phyloP scores from a whole-genome alignment of 2,888 invertebrate species.

The Ypsolopha sequella region DNA sequence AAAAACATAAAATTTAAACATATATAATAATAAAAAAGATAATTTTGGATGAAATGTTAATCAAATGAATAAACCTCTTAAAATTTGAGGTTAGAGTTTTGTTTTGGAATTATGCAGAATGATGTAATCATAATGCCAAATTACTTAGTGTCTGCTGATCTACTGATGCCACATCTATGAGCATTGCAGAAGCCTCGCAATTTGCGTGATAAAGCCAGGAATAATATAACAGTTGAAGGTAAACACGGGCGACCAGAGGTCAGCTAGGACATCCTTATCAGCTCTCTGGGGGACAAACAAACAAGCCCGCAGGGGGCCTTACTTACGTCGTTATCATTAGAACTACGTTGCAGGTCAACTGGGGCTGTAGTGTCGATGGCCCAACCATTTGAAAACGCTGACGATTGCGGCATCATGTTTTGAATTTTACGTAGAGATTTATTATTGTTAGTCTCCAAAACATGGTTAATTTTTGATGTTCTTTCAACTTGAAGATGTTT shows the following conservation, averaged over 20 bases:
- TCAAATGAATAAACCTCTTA: no score
- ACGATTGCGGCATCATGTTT: conserved; percentile 38
- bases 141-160: no score
- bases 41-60: no score
- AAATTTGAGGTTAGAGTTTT: no score
- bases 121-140: no score
- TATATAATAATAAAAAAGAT: no score
- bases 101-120: no score
- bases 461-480: neutral
- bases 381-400: conserved; percentile 52
- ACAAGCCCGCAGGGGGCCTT: conserved; percentile 59
- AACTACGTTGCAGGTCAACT: conserved; percentile 42
- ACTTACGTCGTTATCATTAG: conserved; percentile 57
- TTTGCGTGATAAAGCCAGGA: no score
- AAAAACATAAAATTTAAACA: no score
- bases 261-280: conserved; percentile 33
- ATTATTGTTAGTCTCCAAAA: neutral
- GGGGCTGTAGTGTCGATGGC: conserved; percentile 57
- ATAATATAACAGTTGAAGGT: conserved; percentile 5
- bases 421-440: conserved; percentile 2
- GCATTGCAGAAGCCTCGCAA: no score
- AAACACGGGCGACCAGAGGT: conserved; percentile 26
- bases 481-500: no score
- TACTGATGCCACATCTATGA: no score
- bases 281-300: conserved; percentile 34